phyloP scores from a whole-genome alignment of 2,113 vertebrate genomes.

The Cyphomyrus plagiostoma region DNA sequence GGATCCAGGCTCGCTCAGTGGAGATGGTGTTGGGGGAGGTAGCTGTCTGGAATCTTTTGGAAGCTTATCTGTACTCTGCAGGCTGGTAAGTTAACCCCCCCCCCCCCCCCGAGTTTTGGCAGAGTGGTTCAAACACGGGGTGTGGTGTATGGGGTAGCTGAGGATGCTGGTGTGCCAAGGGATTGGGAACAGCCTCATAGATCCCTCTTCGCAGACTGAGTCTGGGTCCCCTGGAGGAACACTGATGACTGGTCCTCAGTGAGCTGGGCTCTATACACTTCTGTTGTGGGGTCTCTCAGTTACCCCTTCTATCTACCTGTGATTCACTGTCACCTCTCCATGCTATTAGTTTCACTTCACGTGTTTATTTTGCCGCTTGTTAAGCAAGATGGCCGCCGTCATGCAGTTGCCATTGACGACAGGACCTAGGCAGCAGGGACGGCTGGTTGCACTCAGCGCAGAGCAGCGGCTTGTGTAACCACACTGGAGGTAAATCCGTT shows the following conservation, averaged over 20 bases:
- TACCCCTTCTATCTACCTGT: neutral
- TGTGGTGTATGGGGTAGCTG: neutral
- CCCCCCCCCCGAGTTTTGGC: neutral
- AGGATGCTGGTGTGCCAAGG: neutral
- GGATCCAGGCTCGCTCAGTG: neutral
- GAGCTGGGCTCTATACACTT: neutral
- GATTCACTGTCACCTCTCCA: neutral
- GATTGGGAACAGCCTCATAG: neutral
- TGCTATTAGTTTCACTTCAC: neutral
- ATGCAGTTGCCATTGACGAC: constrained; percentile 49
- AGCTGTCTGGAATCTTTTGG: neutral
- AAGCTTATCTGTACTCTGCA: neutral
- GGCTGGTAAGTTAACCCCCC: neutral
- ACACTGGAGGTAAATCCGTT: neutral
- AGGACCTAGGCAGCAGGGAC: constrained; percentile 16
- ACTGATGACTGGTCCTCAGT: neutral
- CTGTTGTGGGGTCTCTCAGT: neutral
- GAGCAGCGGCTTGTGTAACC: neutral
- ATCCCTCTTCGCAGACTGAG: neutral
- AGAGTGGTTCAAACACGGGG: neutral
- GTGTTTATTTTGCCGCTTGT: neutral
- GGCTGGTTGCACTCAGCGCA: neutral
- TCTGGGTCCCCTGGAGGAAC: neutral
- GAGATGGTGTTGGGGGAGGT: neutral
- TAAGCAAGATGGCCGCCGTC: constrained; percentile 1